These are phyloP conservation scores for Microplitis manilae DNA, from an alignment of 2,888 invertebrate genomes.

Conservation along the genomic window DNA sequence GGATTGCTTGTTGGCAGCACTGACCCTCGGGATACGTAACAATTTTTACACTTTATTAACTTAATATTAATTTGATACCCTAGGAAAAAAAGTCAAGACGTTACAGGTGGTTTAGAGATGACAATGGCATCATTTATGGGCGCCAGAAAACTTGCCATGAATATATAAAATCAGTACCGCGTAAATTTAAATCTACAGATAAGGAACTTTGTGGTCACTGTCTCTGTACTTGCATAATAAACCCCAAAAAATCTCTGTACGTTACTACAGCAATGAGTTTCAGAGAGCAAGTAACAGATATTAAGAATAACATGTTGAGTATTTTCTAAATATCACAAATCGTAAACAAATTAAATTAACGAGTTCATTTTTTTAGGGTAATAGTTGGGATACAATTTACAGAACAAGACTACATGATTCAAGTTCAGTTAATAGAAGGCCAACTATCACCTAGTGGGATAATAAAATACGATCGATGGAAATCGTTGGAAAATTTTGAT, in stretches of 20 bases:
- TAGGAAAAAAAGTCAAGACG: neutral
- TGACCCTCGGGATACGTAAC: no score
- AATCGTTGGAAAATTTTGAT: neutral
- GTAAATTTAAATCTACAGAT: neutral
- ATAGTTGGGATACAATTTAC: neutral
- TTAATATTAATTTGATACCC: neutral
- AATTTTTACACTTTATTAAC: no score
- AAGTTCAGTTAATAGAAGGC: neutral
- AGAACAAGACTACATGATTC: neutral
- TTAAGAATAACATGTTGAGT: neutral
- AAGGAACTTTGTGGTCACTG: neutral
- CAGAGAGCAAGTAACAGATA: neutral
- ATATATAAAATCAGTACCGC: neutral
- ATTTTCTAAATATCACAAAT: no score
- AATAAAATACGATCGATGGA: neutral
- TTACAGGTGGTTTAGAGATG: neutral
- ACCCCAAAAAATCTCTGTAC: neutral
- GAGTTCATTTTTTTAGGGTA: neutral
- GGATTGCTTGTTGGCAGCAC: no score
- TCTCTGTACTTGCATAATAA: neutral
- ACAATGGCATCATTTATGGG: neutral
- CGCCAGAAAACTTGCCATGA: neutral
- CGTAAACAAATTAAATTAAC: neutral
- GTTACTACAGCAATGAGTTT: neutral
- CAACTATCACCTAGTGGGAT: neutral